phyloP scores from a whole-genome alignment of 64 coral and sea anemone species.

The Pachyseris speciosa region DNA sequence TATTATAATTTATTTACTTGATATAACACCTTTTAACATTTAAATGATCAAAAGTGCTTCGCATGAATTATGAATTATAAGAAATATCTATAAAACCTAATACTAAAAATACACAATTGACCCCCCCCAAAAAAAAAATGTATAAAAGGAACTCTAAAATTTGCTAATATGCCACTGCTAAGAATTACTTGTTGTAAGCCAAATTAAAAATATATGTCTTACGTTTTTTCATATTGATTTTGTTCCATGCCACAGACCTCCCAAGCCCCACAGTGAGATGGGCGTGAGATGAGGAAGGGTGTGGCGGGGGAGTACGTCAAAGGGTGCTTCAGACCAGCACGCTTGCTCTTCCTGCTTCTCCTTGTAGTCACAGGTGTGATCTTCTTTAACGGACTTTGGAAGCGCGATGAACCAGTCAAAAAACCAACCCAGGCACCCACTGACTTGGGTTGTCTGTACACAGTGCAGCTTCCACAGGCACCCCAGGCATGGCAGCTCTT shows the following conservation, averaged over 20 bases:
- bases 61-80: no score
- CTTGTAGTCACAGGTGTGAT: background rate
- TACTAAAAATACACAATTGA: no score
- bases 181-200: no score
- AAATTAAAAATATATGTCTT: no score
- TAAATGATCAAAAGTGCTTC: no score
- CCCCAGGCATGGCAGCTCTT: slow-evolving; percentile 65
- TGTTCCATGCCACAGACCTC: background rate
- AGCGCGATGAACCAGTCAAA: background rate
- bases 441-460: slow-evolving; percentile 85
- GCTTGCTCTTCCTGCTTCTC: slow-evolving; percentile 33
- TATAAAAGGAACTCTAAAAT: no score
- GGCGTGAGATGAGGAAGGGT: slow-evolving; percentile 68
- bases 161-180: no score
- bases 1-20: no score
- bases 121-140: no score
- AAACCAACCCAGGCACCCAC: background rate
- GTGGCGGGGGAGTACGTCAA: slow-evolving; percentile 27
- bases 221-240: no score
- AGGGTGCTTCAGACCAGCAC: slow-evolving; percentile 25
- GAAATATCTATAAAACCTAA: no score
- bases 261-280: background rate
- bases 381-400: slow-evolving; percentile 26
- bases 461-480: slow-evolving; percentile 56
- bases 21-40: no score